Conservation (phyloP, 2,888 invertebrate species). For the Gnatocerus cornutus region DNA sequence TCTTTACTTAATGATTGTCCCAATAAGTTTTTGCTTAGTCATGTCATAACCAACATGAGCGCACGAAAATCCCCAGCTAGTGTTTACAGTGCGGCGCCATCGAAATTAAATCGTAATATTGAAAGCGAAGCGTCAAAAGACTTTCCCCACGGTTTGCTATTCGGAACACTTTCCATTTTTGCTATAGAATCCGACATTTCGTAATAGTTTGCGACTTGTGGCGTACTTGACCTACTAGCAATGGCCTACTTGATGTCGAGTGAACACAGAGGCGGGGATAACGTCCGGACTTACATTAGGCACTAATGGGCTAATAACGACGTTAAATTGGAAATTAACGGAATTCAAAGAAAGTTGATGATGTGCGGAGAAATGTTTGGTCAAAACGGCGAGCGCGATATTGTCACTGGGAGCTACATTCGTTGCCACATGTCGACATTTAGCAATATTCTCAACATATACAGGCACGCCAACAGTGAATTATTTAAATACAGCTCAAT, state of each 20-base stretch:
- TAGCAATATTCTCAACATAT: slow-evolving; percentile 53
- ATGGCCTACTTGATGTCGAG: slow-evolving; percentile 67
- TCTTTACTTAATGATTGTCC: background rate
- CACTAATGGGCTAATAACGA: background rate
- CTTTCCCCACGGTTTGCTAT: slow-evolving; percentile 57
- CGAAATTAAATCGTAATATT: slow-evolving; percentile 41
- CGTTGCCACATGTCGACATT: slow-evolving; percentile 52
- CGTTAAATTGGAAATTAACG: too few species aligned
- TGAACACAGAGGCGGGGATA: slow-evolving; percentile 47
- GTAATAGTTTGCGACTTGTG: slow-evolving; percentile 59
- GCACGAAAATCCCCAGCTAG: slow-evolving; percentile 38
- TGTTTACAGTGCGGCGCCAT: slow-evolving; percentile 4
- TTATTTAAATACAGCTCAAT: slow-evolving; percentile 65
- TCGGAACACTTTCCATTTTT: slow-evolving; percentile 68
- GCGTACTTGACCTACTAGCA: slow-evolving; percentile 70
- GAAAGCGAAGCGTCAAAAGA: slow-evolving; percentile 55
- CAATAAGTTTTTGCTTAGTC: slow-evolving; percentile 17
- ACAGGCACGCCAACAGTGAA: slow-evolving; percentile 57
- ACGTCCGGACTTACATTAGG: slow-evolving; percentile 23
- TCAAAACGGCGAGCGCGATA: background rate
- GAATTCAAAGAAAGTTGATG: too few species aligned
- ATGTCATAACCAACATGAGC: slow-evolving; percentile 20
- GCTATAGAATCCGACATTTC: slow-evolving; percentile 64
- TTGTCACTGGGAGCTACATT: slow-evolving; percentile 36
- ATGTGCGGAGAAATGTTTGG: background rate